Percentiles rank a stretch among this genome's conserved stretches.
phyloP scores from a whole-genome alignment of 2,113 vertebrate genomes.

The Panthera tigris region DNA sequence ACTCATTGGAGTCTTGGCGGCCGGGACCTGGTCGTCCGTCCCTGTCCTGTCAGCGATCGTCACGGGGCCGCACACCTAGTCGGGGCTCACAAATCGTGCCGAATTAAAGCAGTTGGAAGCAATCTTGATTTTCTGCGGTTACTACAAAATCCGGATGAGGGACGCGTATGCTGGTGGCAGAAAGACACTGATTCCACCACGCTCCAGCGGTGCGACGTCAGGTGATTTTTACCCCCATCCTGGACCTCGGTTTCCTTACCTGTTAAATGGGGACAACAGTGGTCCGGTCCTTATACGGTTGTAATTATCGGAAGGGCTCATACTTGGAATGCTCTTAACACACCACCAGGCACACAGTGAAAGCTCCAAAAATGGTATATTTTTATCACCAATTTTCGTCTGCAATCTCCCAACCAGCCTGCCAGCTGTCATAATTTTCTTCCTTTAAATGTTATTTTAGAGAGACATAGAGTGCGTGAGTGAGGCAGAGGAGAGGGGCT shows the following conservation, averaged over 20 bases:
- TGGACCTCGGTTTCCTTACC: not conserved
- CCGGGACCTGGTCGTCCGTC: not conserved
- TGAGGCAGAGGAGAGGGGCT: no score
- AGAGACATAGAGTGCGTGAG: no score
- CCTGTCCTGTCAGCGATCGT: not conserved
- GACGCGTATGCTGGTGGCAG: not conserved
- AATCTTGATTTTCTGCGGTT: not conserved
- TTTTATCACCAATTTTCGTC: not conserved
- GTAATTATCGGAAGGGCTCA: not conserved
- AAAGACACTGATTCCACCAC: not conserved
- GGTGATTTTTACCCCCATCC: not conserved
- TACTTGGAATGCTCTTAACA: not conserved
- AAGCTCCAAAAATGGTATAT: not conserved
- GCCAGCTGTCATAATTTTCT: no score
- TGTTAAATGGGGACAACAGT: not conserved
- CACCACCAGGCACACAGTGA: not conserved
- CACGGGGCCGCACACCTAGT: fast-evolving
- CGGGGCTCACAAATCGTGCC: not conserved
- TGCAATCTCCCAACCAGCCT: not conserved
- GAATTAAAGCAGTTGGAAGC: not conserved
- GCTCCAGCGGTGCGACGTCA: not conserved
- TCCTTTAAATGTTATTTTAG: no score
- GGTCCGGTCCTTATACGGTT: not conserved
- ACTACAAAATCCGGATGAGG: not conserved
- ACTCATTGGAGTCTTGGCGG: not conserved